Base-by-base conservation (phyloP, 2,888 invertebrate species). In the Limnephilus auricula region DNA sequence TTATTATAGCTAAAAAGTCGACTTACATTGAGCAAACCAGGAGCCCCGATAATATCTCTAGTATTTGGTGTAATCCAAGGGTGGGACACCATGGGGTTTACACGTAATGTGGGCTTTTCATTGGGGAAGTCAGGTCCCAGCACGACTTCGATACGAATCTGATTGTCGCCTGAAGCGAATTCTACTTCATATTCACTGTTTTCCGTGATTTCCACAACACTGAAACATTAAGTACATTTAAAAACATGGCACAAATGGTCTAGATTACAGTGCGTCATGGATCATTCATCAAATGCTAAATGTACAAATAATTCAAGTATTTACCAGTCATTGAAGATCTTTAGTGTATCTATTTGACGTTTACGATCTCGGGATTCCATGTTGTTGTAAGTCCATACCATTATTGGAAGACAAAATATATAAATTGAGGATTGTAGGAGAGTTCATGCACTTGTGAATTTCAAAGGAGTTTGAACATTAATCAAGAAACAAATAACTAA, bases 291-390 rank as follows among this genome's bases (percentile, higher is more conserved):
- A 30, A 31, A 86, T 45, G 50, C 40, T 31, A 50, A n/a, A 31
- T 50, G 50, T 88, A 1, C 65, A 65, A 34, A 37, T 84, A 84
- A 50, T 2, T 50, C 45, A 50, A n/a, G n/a, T n/a, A 18, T 40
- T 96, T 95, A 97, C 97, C 98, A 97, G 93, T 97, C 98, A 94
- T 98, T 98, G 94, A 98, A 98, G 93, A 98, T 96, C 95, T 98
- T 98, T 93, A 98, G 94, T 9, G 98, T 98, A 94, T 98, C 97
- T 93, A 98, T 98, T 95, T 98, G 98, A 45, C 97, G 96, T 95
- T 97, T 97, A 94, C 97, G 95, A 88, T 91, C 91, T 30, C 87
- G 84, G 18, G 91, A 87, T 79, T 92, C 92, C 86, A 86, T 86
- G 25, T n/a, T 85, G 15, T 31, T 34, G 40, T 50, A 30, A 31